These are phyloP conservation scores for Philopedon plagiatum DNA, from an alignment of 2,888 invertebrate genomes.

Conservation along the genomic window DNA sequence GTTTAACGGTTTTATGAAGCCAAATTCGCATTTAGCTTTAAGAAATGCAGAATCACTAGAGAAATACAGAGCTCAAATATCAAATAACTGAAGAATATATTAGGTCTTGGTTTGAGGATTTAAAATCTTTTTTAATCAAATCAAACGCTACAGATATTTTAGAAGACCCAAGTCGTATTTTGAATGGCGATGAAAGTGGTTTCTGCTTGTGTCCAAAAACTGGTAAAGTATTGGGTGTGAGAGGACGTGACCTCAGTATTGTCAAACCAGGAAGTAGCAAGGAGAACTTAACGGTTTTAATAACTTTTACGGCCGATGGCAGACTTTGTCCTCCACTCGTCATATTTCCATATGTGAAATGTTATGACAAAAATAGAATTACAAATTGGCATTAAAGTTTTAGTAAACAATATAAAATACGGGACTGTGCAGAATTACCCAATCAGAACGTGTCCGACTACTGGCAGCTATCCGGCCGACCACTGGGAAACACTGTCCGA, in stretches of 20 bases:
- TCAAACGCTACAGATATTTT: slow-evolving; percentile 17
- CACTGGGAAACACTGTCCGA: no score
- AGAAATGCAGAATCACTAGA: slow-evolving; percentile 22
- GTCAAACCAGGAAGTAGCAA: slow-evolving; percentile 47
- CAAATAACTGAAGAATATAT: slow-evolving; percentile 51
- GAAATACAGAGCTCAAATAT: slow-evolving; percentile 44
- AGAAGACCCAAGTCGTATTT: no score
- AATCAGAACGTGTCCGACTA: no score
- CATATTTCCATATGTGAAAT: no score
- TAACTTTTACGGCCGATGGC: slow-evolving; percentile 44
- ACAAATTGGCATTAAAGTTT: no score
- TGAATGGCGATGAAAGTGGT: slow-evolving; percentile 32
- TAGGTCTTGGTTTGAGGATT: slow-evolving; percentile 52
- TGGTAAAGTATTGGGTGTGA: slow-evolving; percentile 43
- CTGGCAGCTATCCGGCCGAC: no score
- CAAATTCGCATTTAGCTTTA: background rate
- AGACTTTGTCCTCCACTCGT: no score
- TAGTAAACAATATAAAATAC: no score
- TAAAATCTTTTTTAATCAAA: slow-evolving; percentile 37
- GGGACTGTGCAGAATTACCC: no score
- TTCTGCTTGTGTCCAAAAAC: slow-evolving; percentile 55
- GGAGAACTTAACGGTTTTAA: slow-evolving; percentile 48
- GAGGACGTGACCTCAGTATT: slow-evolving; percentile 38
- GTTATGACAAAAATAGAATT: no score
- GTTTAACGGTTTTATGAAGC: background rate